phyloP scores from a whole-genome alignment of 64 coral and sea anemone genomes.

The Montipora sp. region DNA sequence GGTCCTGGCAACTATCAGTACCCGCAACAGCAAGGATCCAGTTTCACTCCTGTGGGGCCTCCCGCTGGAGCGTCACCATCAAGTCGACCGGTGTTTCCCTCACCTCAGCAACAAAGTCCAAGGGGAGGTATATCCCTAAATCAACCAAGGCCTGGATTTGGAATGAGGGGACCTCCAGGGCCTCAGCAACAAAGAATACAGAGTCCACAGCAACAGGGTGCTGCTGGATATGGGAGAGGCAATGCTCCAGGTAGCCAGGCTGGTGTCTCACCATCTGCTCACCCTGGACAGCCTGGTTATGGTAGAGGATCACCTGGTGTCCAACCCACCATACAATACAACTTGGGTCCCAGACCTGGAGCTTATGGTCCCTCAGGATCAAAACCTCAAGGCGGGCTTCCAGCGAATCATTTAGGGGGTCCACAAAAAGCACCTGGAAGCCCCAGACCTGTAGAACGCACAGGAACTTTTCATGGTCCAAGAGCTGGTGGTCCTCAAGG shows the following conservation, averaged over 20 bases:
- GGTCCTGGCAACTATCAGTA: neutral
- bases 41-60: slow-evolving; percentile 36
- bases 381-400: slow-evolving; percentile 19
- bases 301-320: slow-evolving; percentile 47
- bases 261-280: slow-evolving; percentile 13
- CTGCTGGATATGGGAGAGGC: slow-evolving; percentile 54
- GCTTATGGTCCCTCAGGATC: slow-evolving; percentile 6
- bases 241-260: slow-evolving; percentile 51
- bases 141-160: slow-evolving; percentile 56
- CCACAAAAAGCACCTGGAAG: slow-evolving; percentile 23
- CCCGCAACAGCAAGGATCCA: slow-evolving; percentile 22
- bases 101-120: slow-evolving; percentile 44
- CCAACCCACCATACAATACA: slow-evolving; percentile 50
- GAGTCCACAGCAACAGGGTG: slow-evolving; percentile 53
- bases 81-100: slow-evolving; percentile 33
- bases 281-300: slow-evolving; percentile 34
- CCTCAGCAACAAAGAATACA: slow-evolving; percentile 56
- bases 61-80: slow-evolving; percentile 19
- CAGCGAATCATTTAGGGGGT: slow-evolving; percentile 36
- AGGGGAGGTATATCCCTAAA: slow-evolving; percentile 38
- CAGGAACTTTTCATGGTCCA: slow-evolving; percentile 25
- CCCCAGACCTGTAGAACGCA: slow-evolving; percentile 34
- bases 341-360: slow-evolving; percentile 24
- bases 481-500: slow-evolving; percentile 15
- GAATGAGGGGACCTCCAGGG: slow-evolving; percentile 46